Base-by-base conservation (phyloP, 1,140 invertebrate species). In the Drosophila takahashii region DNA sequence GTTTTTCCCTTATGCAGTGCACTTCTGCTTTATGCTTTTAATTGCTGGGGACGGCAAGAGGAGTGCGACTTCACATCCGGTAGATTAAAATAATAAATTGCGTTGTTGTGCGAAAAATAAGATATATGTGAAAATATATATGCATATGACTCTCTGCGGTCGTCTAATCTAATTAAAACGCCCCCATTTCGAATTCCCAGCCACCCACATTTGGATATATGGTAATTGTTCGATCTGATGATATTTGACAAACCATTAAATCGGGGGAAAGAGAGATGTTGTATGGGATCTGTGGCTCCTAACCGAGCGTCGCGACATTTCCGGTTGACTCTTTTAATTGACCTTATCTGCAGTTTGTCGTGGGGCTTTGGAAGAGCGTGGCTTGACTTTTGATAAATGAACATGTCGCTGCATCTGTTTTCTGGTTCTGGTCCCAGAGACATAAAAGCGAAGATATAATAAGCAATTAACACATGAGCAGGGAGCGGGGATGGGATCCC, bases 251-350 rank as follows among this genome's bases (percentile, higher is more conserved):
- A 73, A 54, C 60, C 53, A 81, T 78, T 86, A 70, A 69, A 26
- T 34, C 26, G 16, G 34, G 27, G 39, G 22, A 37, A 41, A 65
- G 13, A 48, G 27, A 69, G 48, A 59, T 74, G 69, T 72, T 34
- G 54, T 47, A 56, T 10, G 39, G 48, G 69, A 48, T 36, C 52
- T 37, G 22, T 45, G 53, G 47, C 41, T 54, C 77, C 64, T 61
- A 72, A 61, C 36, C 58, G 66, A 85, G 62, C 86, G 86, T 90
- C 86, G 78, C 86, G 79, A 90, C 86, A 90, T 90, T 90, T 90
- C 86, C 86, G 86, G 86, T 90, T 90, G 86, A 76, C 86, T 90
- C 81, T 90, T 90, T 90, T 90, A 90, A 90, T 90, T 90, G 86
- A 90, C 86, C 86, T 90, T 90, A 90, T 90, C 86, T 90, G 64